phyloP scores from a whole-genome alignment of 2,113 vertebrate species.

The Microtus montanus region DNA sequence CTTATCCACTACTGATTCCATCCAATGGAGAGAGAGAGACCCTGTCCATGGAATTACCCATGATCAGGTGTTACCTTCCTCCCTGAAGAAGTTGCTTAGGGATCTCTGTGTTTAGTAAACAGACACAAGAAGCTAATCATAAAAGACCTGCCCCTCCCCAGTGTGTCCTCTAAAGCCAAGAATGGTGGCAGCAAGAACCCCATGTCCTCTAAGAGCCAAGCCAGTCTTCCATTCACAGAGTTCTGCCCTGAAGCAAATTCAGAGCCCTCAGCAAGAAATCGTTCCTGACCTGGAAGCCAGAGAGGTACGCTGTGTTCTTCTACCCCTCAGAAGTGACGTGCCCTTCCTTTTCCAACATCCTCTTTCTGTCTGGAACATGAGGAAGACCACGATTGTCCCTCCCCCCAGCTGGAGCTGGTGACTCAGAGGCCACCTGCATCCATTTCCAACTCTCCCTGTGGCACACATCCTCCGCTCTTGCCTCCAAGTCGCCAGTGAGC shows the following conservation, averaged over 20 bases:
- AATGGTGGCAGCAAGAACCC: not conserved
- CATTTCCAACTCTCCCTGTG: conserved; percentile 45
- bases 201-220: not conserved
- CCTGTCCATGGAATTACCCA: not conserved
- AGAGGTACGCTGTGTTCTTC: conserved; percentile 61
- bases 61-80: not conserved
- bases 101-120: not conserved
- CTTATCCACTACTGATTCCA: not conserved
- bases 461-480: not conserved
- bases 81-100: not conserved
- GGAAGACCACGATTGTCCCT: not conserved
- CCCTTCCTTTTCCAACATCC: conserved; percentile 39
- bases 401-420: not conserved
- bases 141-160: conserved; percentile 4
- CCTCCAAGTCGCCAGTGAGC: conserved; percentile 28
- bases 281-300: conserved; percentile 33
- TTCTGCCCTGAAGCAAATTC: not conserved
- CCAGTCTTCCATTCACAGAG: conserved; percentile 4
- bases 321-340: conserved; percentile 18
- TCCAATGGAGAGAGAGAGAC: not conserved
- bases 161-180: not conserved
- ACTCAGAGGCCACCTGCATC: conserved; percentile 71
- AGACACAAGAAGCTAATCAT: not conserved
- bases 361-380: conserved; percentile 42
- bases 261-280: conserved; percentile 25